phyloP scores from a whole-genome alignment of 2,113 vertebrate species.

The Eublepharis macularius region DNA sequence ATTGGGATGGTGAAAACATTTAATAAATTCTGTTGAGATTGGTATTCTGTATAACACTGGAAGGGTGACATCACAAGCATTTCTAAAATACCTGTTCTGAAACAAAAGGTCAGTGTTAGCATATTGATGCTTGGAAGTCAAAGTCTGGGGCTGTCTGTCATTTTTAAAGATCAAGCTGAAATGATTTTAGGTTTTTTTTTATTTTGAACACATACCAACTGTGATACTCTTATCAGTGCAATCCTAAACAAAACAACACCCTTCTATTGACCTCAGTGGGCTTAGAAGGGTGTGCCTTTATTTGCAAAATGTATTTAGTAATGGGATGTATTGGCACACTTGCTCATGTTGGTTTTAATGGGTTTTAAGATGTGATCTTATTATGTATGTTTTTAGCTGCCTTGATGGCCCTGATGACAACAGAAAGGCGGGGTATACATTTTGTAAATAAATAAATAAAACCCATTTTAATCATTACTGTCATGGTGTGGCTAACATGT shows the following conservation, averaged over 20 bases:
- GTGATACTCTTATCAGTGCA: neutral
- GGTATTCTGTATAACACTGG: neutral
- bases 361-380: too few species aligned
- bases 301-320: neutral
- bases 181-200: slow-evolving; percentile 1
- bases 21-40: neutral
- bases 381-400: too few species aligned
- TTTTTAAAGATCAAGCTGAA: slow-evolving; percentile 19
- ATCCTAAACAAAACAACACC: too few species aligned
- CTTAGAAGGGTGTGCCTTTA: neutral
- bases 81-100: neutral
- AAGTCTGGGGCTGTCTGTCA: neutral
- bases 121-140: neutral
- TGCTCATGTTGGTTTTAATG: too few species aligned
- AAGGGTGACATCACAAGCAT: neutral
- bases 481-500: neutral
- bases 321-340: neutral
- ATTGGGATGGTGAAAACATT: neutral
- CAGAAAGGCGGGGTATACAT: too few species aligned
- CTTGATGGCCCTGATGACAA: too few species aligned
- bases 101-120: fast-evolving
- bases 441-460: neutral
- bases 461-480: neutral
- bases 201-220: neutral
- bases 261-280: too few species aligned